These are phyloP conservation scores for Bagarius yarrelli DNA, from an alignment of 2,113 vertebrate genomes.

Conservation along the genomic window DNA sequence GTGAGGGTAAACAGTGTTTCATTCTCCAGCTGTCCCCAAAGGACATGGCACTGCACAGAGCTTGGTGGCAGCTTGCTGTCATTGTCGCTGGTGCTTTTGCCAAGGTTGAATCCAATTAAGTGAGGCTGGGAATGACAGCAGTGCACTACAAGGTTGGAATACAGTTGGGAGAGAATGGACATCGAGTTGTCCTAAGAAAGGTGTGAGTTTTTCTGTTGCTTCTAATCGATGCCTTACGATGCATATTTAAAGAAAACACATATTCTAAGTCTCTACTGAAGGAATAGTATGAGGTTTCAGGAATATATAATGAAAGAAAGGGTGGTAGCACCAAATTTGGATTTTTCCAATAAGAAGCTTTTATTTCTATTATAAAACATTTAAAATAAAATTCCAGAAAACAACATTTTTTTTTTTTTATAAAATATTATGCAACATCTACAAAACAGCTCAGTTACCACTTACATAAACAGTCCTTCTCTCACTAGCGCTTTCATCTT, in stretches of 20 bases:
- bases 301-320: not conserved
- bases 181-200: conserved; percentile 16
- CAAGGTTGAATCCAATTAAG: conserved; percentile 72
- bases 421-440: too few relatives aligned
- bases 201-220: not conserved
- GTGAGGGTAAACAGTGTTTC: not conserved
- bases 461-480: not conserved
- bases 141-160: conserved; percentile 43
- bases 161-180: conserved; percentile 46
- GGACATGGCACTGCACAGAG: conserved; percentile 57
- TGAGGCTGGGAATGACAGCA: conserved; percentile 57
- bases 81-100: conserved; percentile 65
- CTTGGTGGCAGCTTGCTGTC: conserved; percentile 64
- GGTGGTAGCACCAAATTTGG: not conserved
- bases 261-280: not conserved
- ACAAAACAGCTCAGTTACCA: not conserved
- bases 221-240: not conserved
- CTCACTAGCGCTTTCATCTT: not conserved
- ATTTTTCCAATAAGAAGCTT: not conserved
- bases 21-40: conserved; percentile 44
- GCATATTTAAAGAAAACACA: too few relatives aligned
- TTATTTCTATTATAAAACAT: not conserved
- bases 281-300: not conserved
- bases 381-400: too few relatives aligned
- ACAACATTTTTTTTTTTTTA: too few relatives aligned